phyloP scores from a whole-genome alignment of 1,140 invertebrate genomes.

The Drosophila nebulosa region DNA sequence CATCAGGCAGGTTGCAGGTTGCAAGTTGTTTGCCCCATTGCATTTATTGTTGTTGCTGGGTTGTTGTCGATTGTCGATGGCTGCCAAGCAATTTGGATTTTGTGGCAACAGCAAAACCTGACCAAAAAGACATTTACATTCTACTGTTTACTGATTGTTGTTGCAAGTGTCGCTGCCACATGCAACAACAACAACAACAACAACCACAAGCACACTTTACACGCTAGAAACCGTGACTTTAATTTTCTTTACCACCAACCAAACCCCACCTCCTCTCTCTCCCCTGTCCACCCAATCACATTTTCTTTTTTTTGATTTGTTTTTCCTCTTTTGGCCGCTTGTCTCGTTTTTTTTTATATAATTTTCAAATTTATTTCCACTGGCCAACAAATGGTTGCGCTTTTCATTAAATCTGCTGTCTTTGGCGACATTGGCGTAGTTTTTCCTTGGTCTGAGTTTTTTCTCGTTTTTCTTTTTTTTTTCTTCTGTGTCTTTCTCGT shows the following conservation, averaged over 20 bases:
- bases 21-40: slow-evolving; percentile 60
- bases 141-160: slow-evolving; percentile 68
- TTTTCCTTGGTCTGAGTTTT: not conserved
- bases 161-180: slow-evolving; percentile 60
- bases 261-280: slow-evolving; percentile 5
- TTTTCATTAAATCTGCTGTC: slow-evolving; percentile 66
- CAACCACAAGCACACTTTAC: slow-evolving; percentile 56
- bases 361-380: slow-evolving; percentile 65
- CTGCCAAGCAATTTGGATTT: slow-evolving; percentile 72
- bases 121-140: slow-evolving; percentile 78
- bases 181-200: slow-evolving; percentile 47
- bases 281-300: not conserved
- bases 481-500: slow-evolving; percentile 35
- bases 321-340: slow-evolving; percentile 35
- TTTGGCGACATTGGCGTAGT: not conserved
- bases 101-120: slow-evolving; percentile 67
- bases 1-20: slow-evolving; percentile 31
- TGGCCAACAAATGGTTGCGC: slow-evolving; percentile 48
- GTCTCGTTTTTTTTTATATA: slow-evolving; percentile 68
- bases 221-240: slow-evolving; percentile 77
- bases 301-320: slow-evolving; percentile 58
- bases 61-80: slow-evolving; percentile 34
- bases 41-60: slow-evolving; percentile 57
- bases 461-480: not conserved
- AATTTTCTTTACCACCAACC: slow-evolving; percentile 56